phyloP scores from a whole-genome alignment of 2,888 invertebrate species.

The Drosophila anceps region DNA sequence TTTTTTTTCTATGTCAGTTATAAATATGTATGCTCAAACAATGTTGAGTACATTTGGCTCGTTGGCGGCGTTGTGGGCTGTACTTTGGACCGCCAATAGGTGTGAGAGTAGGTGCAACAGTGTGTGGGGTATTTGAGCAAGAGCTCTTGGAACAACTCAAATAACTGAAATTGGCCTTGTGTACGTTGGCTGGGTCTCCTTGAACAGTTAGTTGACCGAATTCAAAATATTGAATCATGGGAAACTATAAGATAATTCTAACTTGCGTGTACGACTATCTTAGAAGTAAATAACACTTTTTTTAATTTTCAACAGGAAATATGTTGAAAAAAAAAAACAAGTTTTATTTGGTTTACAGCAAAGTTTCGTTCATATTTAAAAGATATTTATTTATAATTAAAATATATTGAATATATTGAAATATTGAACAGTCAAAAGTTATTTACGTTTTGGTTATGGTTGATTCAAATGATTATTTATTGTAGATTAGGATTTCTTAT shows the following conservation, averaged over 20 bases:
- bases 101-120: slow-evolving; percentile 9
- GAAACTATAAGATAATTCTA: slow-evolving; percentile 6
- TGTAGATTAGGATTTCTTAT: neutral
- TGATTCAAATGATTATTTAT: neutral
- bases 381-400: neutral
- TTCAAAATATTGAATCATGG: slow-evolving; percentile 24
- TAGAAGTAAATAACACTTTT: neutral
- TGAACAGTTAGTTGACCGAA: slow-evolving; percentile 40
- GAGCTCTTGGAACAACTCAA: slow-evolving; percentile 34
- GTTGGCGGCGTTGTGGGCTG: slow-evolving; percentile 29
- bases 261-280: neutral
- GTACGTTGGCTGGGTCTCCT: slow-evolving; percentile 28
- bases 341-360: neutral
- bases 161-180: slow-evolving; percentile 39
- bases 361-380: neutral
- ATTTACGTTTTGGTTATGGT: too few relatives aligned
- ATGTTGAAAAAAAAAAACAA: neutral
- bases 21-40: slow-evolving; percentile 33
- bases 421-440: neutral
- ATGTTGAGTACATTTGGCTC: slow-evolving; percentile 10
- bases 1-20: slow-evolving; percentile 41
- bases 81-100: slow-evolving; percentile 14
- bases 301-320: neutral
- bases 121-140: slow-evolving; percentile 44
- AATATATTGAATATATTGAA: neutral